These are phyloP conservation scores for Galerucella nymphaeae DNA, from an alignment of 2,888 invertebrate genomes.

Conservation along the genomic window DNA sequence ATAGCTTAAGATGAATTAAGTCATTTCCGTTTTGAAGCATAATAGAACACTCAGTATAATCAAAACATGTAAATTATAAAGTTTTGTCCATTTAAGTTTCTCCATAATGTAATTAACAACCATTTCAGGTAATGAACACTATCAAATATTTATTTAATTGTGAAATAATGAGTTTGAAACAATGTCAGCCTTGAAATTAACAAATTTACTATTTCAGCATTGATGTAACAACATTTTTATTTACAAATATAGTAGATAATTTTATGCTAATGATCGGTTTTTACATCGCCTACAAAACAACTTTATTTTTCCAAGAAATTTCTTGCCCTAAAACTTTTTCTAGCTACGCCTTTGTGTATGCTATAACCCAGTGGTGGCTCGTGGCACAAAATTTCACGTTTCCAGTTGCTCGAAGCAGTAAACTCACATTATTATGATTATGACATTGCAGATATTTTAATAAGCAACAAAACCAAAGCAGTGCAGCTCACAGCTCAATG, in stretches of 20 bases:
- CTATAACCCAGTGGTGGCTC: no score
- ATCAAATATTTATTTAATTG: background rate
- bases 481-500: no score
- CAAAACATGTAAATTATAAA: background rate
- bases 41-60: background rate
- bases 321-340: no score
- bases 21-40: background rate
- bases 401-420: no score
- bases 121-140: background rate
- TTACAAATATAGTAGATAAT: background rate
- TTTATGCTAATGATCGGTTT: background rate
- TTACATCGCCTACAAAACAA: background rate
- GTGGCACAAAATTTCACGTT: no score
- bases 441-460: no score
- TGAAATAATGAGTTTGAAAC: background rate
- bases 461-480: no score
- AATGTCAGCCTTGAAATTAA: background rate
- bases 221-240: background rate
- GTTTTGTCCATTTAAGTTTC: background rate
- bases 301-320: no score
- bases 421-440: no score
- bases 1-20: background rate
- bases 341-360: no score
- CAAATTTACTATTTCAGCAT: background rate
- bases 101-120: background rate